Evolutionary conservation across 2,888 invertebrate genomes (phyloP).

Genomic region (Microdon myrmicae): DNA sequence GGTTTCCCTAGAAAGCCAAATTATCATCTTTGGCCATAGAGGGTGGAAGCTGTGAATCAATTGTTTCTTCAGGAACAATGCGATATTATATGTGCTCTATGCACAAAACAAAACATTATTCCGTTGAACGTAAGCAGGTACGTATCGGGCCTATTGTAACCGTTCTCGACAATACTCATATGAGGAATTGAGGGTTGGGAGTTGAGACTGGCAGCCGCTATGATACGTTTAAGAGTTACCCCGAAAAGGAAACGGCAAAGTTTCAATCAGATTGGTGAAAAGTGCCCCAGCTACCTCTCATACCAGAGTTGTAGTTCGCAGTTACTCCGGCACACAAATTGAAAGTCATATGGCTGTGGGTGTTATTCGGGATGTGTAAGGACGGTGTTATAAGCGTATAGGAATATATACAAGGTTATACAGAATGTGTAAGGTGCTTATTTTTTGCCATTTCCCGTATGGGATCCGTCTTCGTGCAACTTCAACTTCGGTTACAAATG

Average conservation of each 20-base stretch:
- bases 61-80: constrained; percentile 47
- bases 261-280: constrained; percentile 54
- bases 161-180: neutral
- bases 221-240: constrained; percentile 52
- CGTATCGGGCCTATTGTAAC: constrained; percentile 45
- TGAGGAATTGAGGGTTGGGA: constrained; percentile 18
- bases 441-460: constrained; percentile 17
- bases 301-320: constrained; percentile 1
- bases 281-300: constrained; percentile 29
- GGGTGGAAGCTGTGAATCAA: constrained; percentile 31
- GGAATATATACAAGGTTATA: no score
- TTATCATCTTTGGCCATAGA: constrained; percentile 26
- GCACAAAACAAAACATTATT: constrained; percentile 44
- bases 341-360: constrained; percentile 39
- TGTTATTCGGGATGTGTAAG: constrained; percentile 7
- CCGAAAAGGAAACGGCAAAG: constrained; percentile 51
- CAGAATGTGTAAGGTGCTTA: constrained; percentile 11
- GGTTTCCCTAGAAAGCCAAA: constrained; percentile 32
- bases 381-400: no score
- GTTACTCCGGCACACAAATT: constrained; percentile 31
- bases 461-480: no score
- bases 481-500: constrained; percentile 41
- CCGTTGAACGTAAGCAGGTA: constrained; percentile 31
- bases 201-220: constrained; percentile 30
- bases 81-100: constrained; percentile 41